Base-by-base conservation (phyloP, 1,140 invertebrate genomes). In the Drosophila sproati region DNA sequence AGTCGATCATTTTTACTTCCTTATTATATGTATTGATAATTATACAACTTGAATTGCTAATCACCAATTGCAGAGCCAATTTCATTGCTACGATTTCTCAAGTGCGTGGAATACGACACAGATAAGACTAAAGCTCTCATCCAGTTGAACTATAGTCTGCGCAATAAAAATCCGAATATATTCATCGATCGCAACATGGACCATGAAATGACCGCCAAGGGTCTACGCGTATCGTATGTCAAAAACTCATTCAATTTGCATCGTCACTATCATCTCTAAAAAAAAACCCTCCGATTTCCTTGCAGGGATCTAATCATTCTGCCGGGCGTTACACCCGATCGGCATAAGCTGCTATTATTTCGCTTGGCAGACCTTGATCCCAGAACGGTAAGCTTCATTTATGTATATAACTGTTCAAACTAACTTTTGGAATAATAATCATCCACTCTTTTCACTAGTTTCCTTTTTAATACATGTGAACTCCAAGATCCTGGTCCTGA, bases 181-280 rank as follows among this genome's bases (percentile, higher is more conserved):
- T 96, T 96, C 76, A 92, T 92, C 51, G 94, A 95, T 35, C 92
- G 95, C 47, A 95, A 96, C 91, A 94, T 95, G 4, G 89, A 93
- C 55, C 91, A 94, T 2, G 91, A 93, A 32, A 93, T 93, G 78
- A 94, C 95, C n/a, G 92, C 93, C 81, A 92, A 94, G 31, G 93
- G 94, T 2, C 93, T 95, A 50, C 89, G 93, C 64, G 91, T 93
- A 37, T 93, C 94, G 95, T 95, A 92, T 92, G 92, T 71, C n/a
- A 0, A 35, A 5, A 39, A 4, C 12, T 12, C 31, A 50, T 6
- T 6, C 8, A 8, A 1, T 37, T 37, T 7, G 10, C n/a, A 8
- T 0, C 5, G 5, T 0, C 4, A 1, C 7, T 2, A 37, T 37
- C 1, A 6, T 51, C 31, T 29, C 37, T 2, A 32, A 51, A 10